A percentile compares a stretch with the other conserved stretches of the same genome.
Evolutionary conservation across 2,113 vertebrate species (phyloP).

Genomic region (Hassar affinis): DNA sequence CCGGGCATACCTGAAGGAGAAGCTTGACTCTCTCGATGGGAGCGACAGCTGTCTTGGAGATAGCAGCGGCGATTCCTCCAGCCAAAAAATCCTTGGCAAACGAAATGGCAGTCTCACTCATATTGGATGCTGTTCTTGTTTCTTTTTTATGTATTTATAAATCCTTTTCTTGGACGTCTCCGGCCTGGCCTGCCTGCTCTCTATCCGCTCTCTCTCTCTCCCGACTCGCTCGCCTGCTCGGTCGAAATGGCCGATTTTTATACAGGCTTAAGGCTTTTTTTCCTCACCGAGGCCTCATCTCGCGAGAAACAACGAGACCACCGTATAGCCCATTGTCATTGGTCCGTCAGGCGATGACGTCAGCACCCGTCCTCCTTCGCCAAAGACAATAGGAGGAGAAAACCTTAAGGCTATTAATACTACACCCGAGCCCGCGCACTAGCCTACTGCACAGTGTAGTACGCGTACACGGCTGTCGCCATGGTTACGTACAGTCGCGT

Average conservation of each 20-base stretch:
- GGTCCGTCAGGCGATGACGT: background rate
- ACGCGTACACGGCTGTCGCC: background rate
- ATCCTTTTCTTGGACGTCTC: background rate
- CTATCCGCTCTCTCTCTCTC: background rate
- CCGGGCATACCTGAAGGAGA: conserved; percentile 72
- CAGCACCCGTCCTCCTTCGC: background rate
- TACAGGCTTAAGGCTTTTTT: conserved; percentile 19
- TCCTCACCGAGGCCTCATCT: background rate
- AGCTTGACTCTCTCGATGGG: conserved; percentile 89
- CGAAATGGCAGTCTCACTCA: conserved; percentile 65
- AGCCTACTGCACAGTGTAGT: background rate
- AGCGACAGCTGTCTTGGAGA: conserved; percentile 86
- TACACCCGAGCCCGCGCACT: background rate
- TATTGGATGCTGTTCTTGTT: conserved; percentile 35
- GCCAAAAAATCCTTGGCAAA: conserved; percentile 85
- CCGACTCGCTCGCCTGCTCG: background rate
- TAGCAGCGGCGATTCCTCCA: conserved; percentile 81
- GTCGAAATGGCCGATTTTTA: conserved; percentile 48
- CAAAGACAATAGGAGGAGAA: conserved; percentile 24
- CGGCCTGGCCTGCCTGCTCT: background rate
- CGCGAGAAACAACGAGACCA: conserved; percentile 31
- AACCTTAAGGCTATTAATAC: background rate
- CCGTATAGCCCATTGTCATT: background rate
- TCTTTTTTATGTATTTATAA: background rate
- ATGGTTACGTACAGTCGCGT: background rate